These are phyloP conservation scores for Gadus macrocephalus DNA, from an alignment of 2,113 vertebrate species.

Conservation along the genomic window DNA sequence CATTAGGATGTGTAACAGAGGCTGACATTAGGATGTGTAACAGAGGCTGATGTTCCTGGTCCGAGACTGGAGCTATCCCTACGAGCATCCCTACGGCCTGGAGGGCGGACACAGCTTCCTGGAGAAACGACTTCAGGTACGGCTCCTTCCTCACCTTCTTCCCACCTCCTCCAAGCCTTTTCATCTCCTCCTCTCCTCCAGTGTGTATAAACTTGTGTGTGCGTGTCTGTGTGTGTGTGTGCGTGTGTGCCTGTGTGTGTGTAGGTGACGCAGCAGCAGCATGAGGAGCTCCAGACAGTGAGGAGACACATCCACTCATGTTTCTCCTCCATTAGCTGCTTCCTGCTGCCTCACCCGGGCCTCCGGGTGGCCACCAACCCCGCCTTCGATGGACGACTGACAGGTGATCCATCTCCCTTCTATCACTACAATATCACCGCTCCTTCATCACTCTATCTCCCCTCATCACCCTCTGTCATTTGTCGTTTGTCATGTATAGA, in stretches of 20 bases:
- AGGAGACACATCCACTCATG: constrained; percentile 86
- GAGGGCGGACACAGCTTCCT: constrained; percentile 78
- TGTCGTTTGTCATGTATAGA: too few species aligned
- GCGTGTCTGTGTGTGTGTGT: not conserved
- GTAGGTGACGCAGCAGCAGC: constrained; percentile 84
- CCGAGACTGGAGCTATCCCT: constrained; percentile 86
- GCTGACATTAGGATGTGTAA: too few species aligned
- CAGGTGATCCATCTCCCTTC: constrained; percentile 37
- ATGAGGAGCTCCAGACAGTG: constrained; percentile 86
- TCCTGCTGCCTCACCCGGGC: constrained; percentile 83
- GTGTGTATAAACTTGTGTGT: not conserved
- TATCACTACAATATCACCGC: not conserved
- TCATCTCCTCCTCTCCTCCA: not conserved
- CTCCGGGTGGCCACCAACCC: constrained; percentile 84
- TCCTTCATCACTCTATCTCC: not conserved
- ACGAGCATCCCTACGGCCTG: constrained; percentile 81
- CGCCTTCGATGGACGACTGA: constrained; percentile 79
- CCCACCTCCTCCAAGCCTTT: not conserved
- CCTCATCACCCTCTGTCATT: not conserved
- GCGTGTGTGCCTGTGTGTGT: constrained; percentile 4
- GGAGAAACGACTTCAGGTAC: constrained; percentile 79
- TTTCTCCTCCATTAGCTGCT: constrained; percentile 81
- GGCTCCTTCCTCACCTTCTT: too few species aligned
- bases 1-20: too few species aligned
- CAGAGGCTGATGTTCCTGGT: constrained; percentile 77